Percentiles rank a stretch among this genome's conserved stretches.
Conservation (phyloP, 2,888 invertebrate genomes). For the Eutolmus rufibarbis region DNA sequence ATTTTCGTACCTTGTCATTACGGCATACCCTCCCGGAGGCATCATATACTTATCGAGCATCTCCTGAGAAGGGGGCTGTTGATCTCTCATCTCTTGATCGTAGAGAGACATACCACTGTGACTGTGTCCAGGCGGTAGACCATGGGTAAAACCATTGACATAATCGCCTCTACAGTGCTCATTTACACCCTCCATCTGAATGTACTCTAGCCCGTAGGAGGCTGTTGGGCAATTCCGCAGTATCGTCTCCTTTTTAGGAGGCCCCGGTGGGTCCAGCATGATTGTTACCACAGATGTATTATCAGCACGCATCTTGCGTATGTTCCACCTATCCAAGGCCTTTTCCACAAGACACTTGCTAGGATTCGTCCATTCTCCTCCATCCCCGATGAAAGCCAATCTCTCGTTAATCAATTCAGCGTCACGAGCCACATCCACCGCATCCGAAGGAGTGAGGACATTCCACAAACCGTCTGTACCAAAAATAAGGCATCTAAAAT, state of each 20-base stretch:
- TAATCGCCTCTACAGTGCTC: not conserved
- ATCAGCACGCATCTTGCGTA: constrained; percentile 88
- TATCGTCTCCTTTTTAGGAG: constrained; percentile 73
- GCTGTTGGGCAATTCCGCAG: constrained; percentile 59
- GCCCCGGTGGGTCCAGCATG: constrained; percentile 89
- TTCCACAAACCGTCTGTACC: constrained; percentile 98
- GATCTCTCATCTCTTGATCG: constrained; percentile 13
- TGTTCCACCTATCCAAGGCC: constrained; percentile 84
- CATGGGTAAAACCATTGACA: not conserved
- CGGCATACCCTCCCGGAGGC: constrained; percentile 46
- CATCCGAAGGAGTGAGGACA: constrained; percentile 84
- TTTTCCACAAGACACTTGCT: constrained; percentile 87
- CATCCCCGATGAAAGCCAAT: constrained; percentile 61
- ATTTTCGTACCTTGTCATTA: constrained; percentile 49
- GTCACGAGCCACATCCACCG: constrained; percentile 83
- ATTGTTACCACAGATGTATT: constrained; percentile 92
- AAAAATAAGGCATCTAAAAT: constrained; percentile 82
- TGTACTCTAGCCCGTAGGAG: constrained; percentile 52
- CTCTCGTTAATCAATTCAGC: constrained; percentile 81
- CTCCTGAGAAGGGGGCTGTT: not conserved
- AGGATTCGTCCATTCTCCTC: constrained; percentile 81
- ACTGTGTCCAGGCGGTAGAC: not conserved
- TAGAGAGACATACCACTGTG: constrained; percentile 12
- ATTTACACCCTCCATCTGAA: constrained; percentile 48
- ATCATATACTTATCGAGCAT: not conserved